Conservation (phyloP, 2,888 invertebrate genomes). For the Tridacna gigas region DNA sequence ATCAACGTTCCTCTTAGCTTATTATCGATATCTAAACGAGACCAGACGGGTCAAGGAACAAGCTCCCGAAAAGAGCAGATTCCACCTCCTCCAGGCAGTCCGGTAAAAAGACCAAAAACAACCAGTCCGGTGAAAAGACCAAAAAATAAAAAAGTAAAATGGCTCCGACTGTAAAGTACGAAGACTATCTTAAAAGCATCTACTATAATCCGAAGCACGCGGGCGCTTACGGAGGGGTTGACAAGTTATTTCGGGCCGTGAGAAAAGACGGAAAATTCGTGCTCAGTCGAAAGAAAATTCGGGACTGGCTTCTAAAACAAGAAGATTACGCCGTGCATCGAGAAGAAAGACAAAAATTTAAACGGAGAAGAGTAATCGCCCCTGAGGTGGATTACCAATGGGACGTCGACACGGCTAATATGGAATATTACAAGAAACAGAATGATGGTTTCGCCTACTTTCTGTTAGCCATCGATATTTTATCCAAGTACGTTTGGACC, state of each 20-base stretch:
- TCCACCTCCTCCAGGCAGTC: conserved; percentile 45
- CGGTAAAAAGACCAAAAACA: conserved; percentile 21
- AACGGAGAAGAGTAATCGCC: conserved; percentile 43
- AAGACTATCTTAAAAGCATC: conserved; percentile 44
- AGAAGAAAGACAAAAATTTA: conserved; percentile 43
- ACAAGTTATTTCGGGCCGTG: conserved; percentile 58
- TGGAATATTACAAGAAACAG: conserved; percentile 44
- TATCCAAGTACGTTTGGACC: conserved; percentile 47
- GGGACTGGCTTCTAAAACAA: conserved; percentile 60
- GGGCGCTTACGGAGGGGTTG: conserved; percentile 47
- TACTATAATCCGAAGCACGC: conserved; percentile 59
- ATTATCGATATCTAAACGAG: conserved; percentile 27
- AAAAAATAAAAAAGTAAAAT: conserved; percentile 40
- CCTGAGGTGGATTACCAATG: conserved; percentile 59
- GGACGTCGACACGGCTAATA: conserved; percentile 57
- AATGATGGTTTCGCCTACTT: conserved; percentile 55
- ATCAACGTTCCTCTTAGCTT: conserved; percentile 47
- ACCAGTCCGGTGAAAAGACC: not conserved
- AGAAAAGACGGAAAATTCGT: conserved; percentile 59
- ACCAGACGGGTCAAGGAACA: conserved; percentile 30
- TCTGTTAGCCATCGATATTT: conserved; percentile 46
- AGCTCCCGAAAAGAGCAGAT: not conserved
- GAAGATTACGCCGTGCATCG: conserved; percentile 59
- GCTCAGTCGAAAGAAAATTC: conserved; percentile 28
- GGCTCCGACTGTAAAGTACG: conserved; percentile 45